Evolutionary conservation across 2,797 vertebrate genomes (phyloP).

Genomic region (Fratercula arctica): DNA sequence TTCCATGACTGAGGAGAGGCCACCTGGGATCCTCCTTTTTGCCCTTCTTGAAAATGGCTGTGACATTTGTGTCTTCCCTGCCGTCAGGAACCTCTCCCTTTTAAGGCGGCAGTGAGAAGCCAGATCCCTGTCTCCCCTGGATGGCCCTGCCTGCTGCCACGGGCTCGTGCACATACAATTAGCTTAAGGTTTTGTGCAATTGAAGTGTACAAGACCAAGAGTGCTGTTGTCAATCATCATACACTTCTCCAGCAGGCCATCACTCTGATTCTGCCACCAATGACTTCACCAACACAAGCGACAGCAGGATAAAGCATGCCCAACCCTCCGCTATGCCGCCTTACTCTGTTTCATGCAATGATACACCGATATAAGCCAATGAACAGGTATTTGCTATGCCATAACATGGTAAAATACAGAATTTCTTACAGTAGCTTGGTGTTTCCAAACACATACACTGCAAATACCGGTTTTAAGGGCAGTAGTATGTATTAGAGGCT

Average conservation of each 20-base stretch:
- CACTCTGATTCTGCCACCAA: not conserved
- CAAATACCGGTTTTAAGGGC: not conserved
- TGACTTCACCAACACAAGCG: not conserved
- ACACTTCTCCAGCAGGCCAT: not conserved
- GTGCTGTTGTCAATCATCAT: not conserved
- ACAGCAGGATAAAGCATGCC: not conserved
- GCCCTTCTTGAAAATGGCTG: not conserved
- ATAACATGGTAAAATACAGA: not conserved
- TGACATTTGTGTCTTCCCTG: not conserved
- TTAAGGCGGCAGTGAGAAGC: not conserved
- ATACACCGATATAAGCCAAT: not conserved
- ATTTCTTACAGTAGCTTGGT: not conserved
- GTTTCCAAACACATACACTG: not conserved
- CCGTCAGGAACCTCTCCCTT: not conserved
- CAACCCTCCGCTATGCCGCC: not conserved
- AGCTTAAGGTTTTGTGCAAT: not conserved
- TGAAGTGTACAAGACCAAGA: not conserved
- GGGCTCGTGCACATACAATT: accelerated
- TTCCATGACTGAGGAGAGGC: not conserved
- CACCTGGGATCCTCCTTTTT: not conserved
- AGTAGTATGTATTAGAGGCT: not conserved
- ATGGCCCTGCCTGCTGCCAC: not conserved
- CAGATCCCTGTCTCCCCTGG: not conserved
- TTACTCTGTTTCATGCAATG: not conserved
- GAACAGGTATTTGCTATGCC: not conserved